These are phyloP conservation scores for Eidolon helvum DNA, from an alignment of 2,113 vertebrate species.

Conservation along the genomic window DNA sequence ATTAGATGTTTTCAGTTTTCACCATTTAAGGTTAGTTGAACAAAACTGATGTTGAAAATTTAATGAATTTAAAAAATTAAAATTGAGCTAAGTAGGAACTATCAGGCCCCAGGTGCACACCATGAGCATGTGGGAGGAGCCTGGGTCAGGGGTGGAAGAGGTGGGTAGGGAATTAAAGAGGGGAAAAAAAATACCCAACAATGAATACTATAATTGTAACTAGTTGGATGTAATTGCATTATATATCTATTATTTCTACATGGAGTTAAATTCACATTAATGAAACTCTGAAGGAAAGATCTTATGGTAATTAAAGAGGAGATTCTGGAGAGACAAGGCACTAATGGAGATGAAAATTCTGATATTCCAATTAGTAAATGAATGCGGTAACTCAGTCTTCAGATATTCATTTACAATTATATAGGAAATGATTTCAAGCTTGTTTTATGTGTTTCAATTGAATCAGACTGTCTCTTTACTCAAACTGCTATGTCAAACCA, in stretches of 20 bases:
- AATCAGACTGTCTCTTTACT: constrained; percentile 1
- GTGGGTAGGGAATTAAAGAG: too few relatives aligned
- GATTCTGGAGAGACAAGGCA: background rate
- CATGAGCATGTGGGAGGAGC: too few relatives aligned
- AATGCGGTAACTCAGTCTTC: constrained; percentile 4
- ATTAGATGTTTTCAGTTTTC: constrained; percentile 29
- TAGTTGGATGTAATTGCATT: background rate
- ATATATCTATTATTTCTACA: background rate
- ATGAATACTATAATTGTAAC: background rate
- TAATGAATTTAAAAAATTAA: constrained; percentile 33
- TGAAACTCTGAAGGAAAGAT: background rate
- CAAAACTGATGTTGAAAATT: constrained; percentile 41
- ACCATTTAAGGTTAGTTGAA: constrained; percentile 46
- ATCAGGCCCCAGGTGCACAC: background rate
- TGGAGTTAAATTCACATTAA: background rate
- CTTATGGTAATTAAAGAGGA: background rate
- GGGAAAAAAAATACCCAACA: background rate
- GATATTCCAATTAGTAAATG: constrained; percentile 49
- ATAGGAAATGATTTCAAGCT: constrained; percentile 28
- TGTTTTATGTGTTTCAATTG: background rate
- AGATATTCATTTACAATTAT: constrained; percentile 17
- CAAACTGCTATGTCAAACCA: constrained; percentile 45
- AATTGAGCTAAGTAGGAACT: background rate
- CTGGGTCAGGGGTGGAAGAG: too few relatives aligned
- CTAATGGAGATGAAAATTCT: constrained; percentile 29